phyloP scores from a whole-genome alignment of 2,888 invertebrate species.

The Sinelater perroti region DNA sequence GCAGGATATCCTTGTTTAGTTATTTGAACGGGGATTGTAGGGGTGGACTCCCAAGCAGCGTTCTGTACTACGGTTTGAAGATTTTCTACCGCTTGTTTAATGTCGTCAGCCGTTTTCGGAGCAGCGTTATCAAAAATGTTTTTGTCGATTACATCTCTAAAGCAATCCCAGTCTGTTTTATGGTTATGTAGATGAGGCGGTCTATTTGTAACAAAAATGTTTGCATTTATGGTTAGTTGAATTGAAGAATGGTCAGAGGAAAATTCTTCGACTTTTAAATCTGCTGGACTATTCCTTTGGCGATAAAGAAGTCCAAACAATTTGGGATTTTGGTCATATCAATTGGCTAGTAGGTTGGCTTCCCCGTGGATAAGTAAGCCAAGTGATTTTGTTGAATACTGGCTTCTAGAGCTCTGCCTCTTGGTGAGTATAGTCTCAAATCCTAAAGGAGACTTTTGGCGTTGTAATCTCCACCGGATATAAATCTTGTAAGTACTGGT shows the following conservation, averaged over 20 bases:
- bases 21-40: too few species aligned
- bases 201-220: constrained; percentile 16
- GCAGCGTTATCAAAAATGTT: constrained; percentile 20
- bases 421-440: constrained; percentile 13
- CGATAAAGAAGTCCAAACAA: constrained; percentile 4
- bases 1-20: constrained; percentile 27
- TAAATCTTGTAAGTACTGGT: constrained; percentile 20
- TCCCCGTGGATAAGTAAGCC: constrained; percentile 31
- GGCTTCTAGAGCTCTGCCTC: constrained; percentile 11
- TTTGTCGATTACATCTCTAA: constrained; percentile 23
- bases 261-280: neutral
- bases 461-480: constrained; percentile 16
- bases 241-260: neutral
- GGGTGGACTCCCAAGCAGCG: neutral
- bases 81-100: neutral
- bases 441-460: constrained; percentile 17
- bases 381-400: too few species aligned
- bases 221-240: neutral
- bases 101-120: constrained; percentile 1
- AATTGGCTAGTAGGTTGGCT: constrained; percentile 40
- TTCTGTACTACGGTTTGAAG: too few species aligned
- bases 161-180: constrained; percentile 11
- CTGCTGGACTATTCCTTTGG: constrained; percentile 1
- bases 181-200: constrained; percentile 12
- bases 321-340: constrained; percentile 31